phyloP scores from a whole-genome alignment of 2,113 vertebrate genomes.

The Ardeotis arabs region DNA sequence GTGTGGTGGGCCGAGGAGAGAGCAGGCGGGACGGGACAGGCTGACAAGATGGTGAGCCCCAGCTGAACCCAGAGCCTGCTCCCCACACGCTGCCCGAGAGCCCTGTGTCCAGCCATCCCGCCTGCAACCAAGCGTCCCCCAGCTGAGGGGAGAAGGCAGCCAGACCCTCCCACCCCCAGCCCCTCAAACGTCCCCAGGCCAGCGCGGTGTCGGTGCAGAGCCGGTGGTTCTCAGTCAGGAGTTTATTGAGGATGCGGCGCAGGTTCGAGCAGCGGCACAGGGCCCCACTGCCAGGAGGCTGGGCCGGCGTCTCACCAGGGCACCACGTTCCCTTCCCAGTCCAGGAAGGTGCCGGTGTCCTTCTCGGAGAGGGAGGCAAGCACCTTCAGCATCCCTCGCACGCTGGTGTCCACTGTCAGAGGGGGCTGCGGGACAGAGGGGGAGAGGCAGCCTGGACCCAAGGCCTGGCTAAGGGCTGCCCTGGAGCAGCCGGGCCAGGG shows the following conservation, averaged over 20 bases:
- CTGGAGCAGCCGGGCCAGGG: neutral
- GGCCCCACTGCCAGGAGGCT: too few species aligned
- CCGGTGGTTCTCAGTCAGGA: accelerated
- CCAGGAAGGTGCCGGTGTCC: constrained; percentile 28
- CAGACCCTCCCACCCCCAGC: neutral
- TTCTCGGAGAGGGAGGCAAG: constrained; percentile 36
- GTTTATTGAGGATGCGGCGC: neutral
- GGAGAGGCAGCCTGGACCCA: neutral
- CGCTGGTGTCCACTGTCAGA: neutral
- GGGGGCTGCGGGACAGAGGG: neutral
- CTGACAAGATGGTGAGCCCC: too few species aligned
- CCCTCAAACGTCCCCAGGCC: neutral
- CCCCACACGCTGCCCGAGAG: accelerated
- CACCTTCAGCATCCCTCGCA: constrained; percentile 38
- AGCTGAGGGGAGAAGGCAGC: neutral
- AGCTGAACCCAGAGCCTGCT: accelerated
- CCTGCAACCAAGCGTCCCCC: neutral
- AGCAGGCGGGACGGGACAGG: too few species aligned
- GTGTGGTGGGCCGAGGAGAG: too few species aligned
- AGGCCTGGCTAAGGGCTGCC: neutral
- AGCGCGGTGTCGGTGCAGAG: neutral
- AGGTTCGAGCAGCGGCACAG: neutral
- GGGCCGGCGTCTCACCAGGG: constrained; percentile 25
- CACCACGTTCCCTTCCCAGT: constrained; percentile 48
- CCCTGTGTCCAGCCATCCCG: neutral